A percentile compares a stretch with the other conserved stretches of the same genome.
phyloP scores from a whole-genome alignment of 2,888 invertebrate genomes.

The Cheilosia soror region DNA sequence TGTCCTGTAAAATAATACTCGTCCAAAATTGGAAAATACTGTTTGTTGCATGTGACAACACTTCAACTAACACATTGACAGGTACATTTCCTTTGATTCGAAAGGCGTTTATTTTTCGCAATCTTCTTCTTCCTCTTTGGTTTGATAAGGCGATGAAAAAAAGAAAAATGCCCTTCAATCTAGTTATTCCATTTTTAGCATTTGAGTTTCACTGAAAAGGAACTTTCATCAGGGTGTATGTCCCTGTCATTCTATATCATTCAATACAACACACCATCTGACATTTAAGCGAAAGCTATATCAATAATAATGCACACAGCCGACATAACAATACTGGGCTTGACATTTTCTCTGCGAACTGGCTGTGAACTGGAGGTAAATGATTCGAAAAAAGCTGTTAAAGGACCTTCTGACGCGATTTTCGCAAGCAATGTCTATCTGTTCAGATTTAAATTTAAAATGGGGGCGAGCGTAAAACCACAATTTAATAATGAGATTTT shows the following conservation, averaged over 20 bases:
- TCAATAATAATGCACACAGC: constrained; percentile 17
- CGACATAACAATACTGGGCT: constrained; percentile 4
- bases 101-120: too few species aligned
- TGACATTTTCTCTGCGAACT: not conserved
- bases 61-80: constrained; percentile 30
- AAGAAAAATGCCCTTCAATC: not conserved
- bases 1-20: not conserved
- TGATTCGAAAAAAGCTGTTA: not conserved
- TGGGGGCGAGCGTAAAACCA: not conserved
- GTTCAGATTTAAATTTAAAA: not conserved
- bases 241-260: constrained; percentile 35
- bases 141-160: not conserved
- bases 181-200: not conserved
- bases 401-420: not conserved
- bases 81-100: constrained; percentile 9
- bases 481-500: constrained; percentile 16
- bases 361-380: not conserved
- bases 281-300: constrained; percentile 21
- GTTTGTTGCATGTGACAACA: not conserved
- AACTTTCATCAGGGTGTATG: constrained; percentile 1
- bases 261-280: constrained; percentile 7
- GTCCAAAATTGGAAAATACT: not conserved
- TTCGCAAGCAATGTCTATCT: not conserved
- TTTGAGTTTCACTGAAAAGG: constrained; percentile 3
- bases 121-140: not conserved